phyloP scores from a whole-genome alignment of 2,888 invertebrate genomes.

The Rotaria magnacalcarata region DNA sequence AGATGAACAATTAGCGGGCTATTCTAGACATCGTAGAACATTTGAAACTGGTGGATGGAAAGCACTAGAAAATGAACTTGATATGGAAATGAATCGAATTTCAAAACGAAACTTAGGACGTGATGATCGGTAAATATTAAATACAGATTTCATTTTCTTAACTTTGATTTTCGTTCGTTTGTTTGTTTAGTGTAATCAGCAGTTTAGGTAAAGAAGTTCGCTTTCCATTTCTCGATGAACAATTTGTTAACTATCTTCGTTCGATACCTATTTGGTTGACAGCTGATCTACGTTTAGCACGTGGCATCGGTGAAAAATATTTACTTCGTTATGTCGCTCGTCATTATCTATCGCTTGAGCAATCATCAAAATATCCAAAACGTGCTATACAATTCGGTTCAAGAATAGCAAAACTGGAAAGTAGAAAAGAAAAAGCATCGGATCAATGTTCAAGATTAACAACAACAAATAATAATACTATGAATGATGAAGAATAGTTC shows the following conservation, averaged over 20 bases:
- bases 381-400: conserved; percentile 95
- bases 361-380: conserved; percentile 71
- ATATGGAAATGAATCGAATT: conserved; percentile 77
- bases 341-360: conserved; percentile 51
- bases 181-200: conserved; percentile 69
- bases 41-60: conserved; percentile 61
- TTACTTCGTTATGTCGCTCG: conserved; percentile 66
- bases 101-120: conserved; percentile 84
- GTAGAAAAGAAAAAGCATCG: conserved; percentile 41
- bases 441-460: conserved; percentile 42
- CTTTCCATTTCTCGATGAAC: conserved; percentile 68
- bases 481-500: not conserved
- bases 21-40: conserved; percentile 76
- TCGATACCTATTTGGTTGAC: conserved; percentile 60
- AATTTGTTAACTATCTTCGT: conserved; percentile 62
- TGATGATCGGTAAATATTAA: conserved; percentile 68
- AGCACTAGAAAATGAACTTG: conserved; percentile 66
- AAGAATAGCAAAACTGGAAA: conserved; percentile 67
- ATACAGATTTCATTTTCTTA: conserved; percentile 33
- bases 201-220: conserved; percentile 74
- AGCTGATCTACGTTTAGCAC: conserved; percentile 54
- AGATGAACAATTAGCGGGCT: conserved; percentile 92
- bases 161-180: not conserved
- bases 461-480: not conserved
- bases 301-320: conserved; percentile 87